Evolutionary conservation across 1,140 invertebrate genomes (phyloP), one percentile per base, ranked within the genome.

Genomic region (Calephelis nemesis): DNA sequence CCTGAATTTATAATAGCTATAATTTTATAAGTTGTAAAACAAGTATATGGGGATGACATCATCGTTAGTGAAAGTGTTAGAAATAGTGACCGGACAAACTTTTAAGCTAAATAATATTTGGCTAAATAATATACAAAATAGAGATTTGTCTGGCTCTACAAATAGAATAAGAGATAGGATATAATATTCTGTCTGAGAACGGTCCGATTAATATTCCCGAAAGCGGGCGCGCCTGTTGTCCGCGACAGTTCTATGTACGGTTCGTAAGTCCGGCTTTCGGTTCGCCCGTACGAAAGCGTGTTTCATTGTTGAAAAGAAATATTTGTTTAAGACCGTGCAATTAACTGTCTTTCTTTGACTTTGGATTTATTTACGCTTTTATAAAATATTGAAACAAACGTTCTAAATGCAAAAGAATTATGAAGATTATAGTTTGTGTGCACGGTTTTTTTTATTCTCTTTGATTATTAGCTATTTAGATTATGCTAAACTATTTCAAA

Each of bases 291-390:
- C 84, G 85, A 88, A 85, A 81, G 79, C 77, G 69, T 85, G 88
- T 84, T 88, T 89, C 84, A 89, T 87, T 83, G 79, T 85, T 81
- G 80, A 83, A 75, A 77, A 87, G 84, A 85, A 84, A 84, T 87
- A 86, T 87, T 85, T 88, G 81, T 84, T 82, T 85, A 83, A 86
- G 75, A 74, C 76, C 73, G 71, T 81, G 75, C 81, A 76, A 86
- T 83, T 83, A 87, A 82, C 83, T 82, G 74, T 74, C 74, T 73
- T 75, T 81, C 74, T 84, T 83, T 78, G 79, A 72, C 64, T 66
- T 65, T 63, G 39, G 40, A 49, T 63, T 69, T 50, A 63, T 63
- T 68, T 77, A 63, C 64, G 67, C 75, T 67, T 73, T 69, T 63
- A 60, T 42, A 63, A 50, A 54, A 39, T 52, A 45, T 63, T 47